Evolutionary conservation across 2,113 vertebrate species (phyloP).

Genomic region (Mus pahari): DNA sequence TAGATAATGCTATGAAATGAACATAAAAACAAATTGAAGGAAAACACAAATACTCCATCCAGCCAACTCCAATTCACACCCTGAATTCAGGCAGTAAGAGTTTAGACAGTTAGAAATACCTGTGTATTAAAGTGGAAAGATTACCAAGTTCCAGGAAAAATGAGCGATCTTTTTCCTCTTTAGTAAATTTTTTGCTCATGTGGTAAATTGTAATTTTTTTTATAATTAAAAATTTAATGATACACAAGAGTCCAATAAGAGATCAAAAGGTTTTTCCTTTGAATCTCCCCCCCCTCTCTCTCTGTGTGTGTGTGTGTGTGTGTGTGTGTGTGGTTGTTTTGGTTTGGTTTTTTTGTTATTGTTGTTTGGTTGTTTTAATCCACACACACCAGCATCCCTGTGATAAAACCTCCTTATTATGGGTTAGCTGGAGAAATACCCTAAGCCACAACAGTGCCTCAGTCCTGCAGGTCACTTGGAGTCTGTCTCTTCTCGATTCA

Average conservation of each 20-base stretch:
- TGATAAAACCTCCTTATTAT: not conserved
- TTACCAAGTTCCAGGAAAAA: not conserved
- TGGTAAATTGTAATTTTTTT: slow-evolving; percentile 44
- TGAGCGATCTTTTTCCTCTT: slow-evolving; percentile 25
- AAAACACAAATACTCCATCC: slow-evolving; percentile 25
- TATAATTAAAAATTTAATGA: slow-evolving; percentile 25
- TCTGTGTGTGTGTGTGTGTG: too few species aligned
- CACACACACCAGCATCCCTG: not conserved
- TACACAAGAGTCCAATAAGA: slow-evolving; percentile 23
- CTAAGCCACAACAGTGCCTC: not conserved
- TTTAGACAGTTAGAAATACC: not conserved
- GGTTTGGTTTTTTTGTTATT: too few species aligned
- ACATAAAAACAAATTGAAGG: slow-evolving; percentile 7
- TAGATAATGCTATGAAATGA: slow-evolving; percentile 19
- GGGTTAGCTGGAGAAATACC: not conserved
- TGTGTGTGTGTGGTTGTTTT: too few species aligned
- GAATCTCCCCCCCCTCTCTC: not conserved
- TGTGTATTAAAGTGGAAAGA: not conserved
- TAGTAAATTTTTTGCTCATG: not conserved
- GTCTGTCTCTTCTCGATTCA: not conserved
- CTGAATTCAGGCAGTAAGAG: slow-evolving; percentile 27
- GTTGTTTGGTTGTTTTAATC: not conserved
- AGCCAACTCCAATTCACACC: not conserved
- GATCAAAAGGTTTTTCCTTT: not conserved
- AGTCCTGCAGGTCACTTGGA: not conserved